Conservation (phyloP, 2,888 invertebrate species). For the Argyresthia goedartella region DNA sequence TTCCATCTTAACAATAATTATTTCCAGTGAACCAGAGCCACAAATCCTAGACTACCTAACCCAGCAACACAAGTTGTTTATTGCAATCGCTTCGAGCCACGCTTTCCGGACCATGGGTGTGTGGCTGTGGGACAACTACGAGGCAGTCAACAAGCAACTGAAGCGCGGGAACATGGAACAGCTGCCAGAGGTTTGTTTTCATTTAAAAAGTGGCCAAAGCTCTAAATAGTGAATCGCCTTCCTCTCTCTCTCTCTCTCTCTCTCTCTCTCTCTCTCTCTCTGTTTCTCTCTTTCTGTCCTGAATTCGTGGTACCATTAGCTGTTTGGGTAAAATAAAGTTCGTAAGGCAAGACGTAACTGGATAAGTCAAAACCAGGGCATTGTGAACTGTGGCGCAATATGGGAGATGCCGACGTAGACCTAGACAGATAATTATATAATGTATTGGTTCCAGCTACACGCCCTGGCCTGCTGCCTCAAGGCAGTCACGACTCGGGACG, state of each 20-base stretch:
- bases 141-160: slow-evolving; percentile 35
- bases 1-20: too few relatives aligned
- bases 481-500: slow-evolving; percentile 84
- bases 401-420: too few relatives aligned
- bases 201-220: too few relatives aligned
- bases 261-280: not conserved
- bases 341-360: too few relatives aligned
- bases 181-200: slow-evolving; percentile 38
- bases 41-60: slow-evolving; percentile 94
- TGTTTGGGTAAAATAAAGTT: too few relatives aligned
- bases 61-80: slow-evolving; percentile 93
- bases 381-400: too few relatives aligned
- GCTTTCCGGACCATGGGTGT: slow-evolving; percentile 74
- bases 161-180: slow-evolving; percentile 36
- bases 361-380: too few relatives aligned
- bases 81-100: slow-evolving; percentile 83
- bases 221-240: not conserved
- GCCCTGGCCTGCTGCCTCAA: slow-evolving; percentile 92
- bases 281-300: too few relatives aligned
- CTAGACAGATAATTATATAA: too few relatives aligned
- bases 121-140: slow-evolving; percentile 42
- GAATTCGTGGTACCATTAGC: too few relatives aligned
- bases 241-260: not conserved
- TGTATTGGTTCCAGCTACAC: slow-evolving; percentile 75
- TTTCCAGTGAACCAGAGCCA: slow-evolving; percentile 71